A percentile compares a stretch with the other conserved stretches of the same genome.
Conservation (phyloP, 2,888 invertebrate genomes). For the Icerya purchasi region DNA sequence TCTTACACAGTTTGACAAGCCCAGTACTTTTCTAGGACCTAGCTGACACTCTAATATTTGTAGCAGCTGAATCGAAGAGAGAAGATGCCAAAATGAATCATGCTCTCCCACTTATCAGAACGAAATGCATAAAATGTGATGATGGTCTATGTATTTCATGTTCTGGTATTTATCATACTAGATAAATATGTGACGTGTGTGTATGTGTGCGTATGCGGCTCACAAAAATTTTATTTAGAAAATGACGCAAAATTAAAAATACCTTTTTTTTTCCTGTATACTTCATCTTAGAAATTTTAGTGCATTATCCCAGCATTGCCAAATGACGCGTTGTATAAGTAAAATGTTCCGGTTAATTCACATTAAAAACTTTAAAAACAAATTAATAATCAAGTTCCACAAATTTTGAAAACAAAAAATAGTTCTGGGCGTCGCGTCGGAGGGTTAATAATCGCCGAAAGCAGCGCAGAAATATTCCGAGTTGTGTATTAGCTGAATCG, state of each 20-base stretch:
- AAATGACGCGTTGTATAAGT: too few relatives aligned
- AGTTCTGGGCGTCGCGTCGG: too few relatives aligned
- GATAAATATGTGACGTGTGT: not conserved
- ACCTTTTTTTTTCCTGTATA: not conserved
- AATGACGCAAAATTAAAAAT: not conserved
- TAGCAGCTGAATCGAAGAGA: not conserved
- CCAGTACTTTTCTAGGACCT: not conserved
- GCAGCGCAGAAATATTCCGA: too few relatives aligned
- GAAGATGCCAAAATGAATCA: not conserved
- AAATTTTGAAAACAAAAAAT: too few relatives aligned
- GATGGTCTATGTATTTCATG: not conserved
- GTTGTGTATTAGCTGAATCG: too few relatives aligned
- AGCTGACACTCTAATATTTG: not conserved
- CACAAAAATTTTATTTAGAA: not conserved
- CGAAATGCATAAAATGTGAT: not conserved
- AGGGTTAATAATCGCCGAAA: too few relatives aligned
- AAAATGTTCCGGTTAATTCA: too few relatives aligned
- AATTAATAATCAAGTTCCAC: too few relatives aligned
- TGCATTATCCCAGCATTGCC: slow-evolving; percentile 46
- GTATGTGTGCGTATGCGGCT: not conserved
- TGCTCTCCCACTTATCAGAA: not conserved
- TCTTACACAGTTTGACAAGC: not conserved
- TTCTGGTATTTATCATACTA: not conserved
- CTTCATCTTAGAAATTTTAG: slow-evolving; percentile 21
- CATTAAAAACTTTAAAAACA: too few relatives aligned